phyloP scores from a whole-genome alignment of 2,888 invertebrate species.

The Phlogophora meticulosa region DNA sequence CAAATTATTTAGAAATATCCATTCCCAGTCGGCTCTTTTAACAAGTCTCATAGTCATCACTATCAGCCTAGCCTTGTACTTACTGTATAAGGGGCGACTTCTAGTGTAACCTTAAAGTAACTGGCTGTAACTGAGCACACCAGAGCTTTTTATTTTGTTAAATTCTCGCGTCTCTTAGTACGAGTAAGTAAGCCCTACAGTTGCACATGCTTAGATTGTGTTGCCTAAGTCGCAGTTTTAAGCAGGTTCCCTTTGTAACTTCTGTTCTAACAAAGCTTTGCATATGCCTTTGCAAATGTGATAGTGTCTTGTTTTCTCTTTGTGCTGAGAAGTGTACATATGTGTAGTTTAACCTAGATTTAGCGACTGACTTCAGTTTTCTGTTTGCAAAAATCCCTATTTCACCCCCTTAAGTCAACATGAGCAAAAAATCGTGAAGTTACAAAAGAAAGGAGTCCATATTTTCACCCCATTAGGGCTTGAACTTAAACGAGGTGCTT shows the following conservation, averaged over 20 bases:
- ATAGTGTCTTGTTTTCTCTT: slow-evolving; percentile 31
- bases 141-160: not conserved
- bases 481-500: too few species aligned
- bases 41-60: too few species aligned
- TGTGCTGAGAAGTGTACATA: slow-evolving; percentile 5
- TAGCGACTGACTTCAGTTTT: not conserved
- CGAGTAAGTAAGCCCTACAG: not conserved
- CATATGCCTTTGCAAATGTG: slow-evolving; percentile 31
- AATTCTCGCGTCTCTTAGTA: not conserved
- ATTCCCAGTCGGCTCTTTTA: too few species aligned
- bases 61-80: too few species aligned
- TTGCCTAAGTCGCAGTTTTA: slow-evolving; percentile 17
- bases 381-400: too few species aligned
- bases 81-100: too few species aligned
- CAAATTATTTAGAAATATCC: too few species aligned
- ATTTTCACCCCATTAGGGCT: too few species aligned
- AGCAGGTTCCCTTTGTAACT: slow-evolving; percentile 42
- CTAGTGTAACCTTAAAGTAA: too few species aligned
- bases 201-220: slow-evolving; percentile 2
- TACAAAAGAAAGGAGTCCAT: not conserved
- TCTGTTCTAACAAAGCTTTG: slow-evolving; percentile 41
- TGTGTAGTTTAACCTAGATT: not conserved
- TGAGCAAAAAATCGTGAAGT: too few species aligned
- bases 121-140: too few species aligned
- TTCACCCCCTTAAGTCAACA: too few species aligned